Evolutionary conservation across 2,113 vertebrate genomes (phyloP).

Genomic region (Calcarius ornatus): DNA sequence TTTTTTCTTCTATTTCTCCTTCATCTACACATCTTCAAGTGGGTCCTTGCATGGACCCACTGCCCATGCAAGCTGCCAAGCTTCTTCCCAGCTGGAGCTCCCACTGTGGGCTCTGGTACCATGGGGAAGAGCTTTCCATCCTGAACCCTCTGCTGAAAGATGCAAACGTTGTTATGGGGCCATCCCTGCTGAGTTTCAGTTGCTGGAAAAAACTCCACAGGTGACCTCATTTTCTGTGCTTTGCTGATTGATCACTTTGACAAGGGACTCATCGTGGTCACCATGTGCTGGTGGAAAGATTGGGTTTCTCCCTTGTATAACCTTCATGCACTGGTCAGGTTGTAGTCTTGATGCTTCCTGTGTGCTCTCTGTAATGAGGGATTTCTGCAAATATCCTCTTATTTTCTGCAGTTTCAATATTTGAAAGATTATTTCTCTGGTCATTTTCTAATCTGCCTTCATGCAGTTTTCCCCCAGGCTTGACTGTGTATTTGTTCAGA

Average conservation of each 20-base stretch:
- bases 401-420: neutral
- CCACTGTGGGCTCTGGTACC: accelerated
- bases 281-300: accelerated
- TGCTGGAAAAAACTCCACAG: neutral
- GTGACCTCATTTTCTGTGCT: neutral
- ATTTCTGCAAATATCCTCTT: neutral
- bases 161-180: neutral
- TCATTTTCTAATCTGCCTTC: neutral
- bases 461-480: neutral
- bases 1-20: neutral
- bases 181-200: neutral
- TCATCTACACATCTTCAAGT: neutral
- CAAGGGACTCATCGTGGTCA: accelerated
- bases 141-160: neutral
- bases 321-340: neutral
- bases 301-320: neutral
- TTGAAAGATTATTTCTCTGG: neutral
- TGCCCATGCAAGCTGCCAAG: neutral
- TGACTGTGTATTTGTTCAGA: neutral
- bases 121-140: neutral
- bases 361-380: neutral
- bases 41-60: neutral
- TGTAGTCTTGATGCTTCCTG: neutral
- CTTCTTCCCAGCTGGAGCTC: neutral
- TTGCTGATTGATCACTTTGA: neutral